Evolutionary conservation across 2,113 vertebrate genomes (phyloP).

Genomic region (Crotalus helleri): DNA sequence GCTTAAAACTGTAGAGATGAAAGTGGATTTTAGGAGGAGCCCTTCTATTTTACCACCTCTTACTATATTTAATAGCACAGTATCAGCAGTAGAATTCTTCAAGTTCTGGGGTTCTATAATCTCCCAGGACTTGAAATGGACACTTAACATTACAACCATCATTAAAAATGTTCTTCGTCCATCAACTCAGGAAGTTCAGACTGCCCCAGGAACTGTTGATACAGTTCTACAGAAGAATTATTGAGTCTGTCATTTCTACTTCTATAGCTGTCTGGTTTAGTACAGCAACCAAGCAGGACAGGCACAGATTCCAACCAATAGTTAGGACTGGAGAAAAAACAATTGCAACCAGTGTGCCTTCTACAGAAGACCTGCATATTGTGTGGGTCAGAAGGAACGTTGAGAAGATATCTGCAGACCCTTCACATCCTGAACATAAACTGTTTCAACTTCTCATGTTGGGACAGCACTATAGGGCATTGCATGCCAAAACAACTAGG

Average conservation of each 20-base stretch:
- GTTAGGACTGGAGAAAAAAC: neutral
- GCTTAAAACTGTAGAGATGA: neutral
- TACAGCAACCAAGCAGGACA: neutral
- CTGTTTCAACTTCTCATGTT: neutral
- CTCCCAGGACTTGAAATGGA: neutral
- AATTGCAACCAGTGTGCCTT: neutral
- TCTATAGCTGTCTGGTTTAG: neutral
- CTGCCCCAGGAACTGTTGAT: neutral
- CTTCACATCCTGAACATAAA: neutral
- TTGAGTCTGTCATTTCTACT: neutral
- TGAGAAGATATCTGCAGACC: neutral
- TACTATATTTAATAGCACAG: neutral
- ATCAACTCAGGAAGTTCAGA: neutral
- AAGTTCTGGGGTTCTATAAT: neutral
- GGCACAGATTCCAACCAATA: neutral
- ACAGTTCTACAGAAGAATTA: neutral
- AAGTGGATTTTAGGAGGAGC: neutral
- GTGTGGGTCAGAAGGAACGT: neutral
- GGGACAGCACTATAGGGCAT: neutral
- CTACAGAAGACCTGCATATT: neutral
- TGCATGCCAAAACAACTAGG: too few species aligned
- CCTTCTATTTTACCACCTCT: neutral
- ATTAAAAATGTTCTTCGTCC: neutral
- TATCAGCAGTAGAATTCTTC: neutral
- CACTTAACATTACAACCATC: neutral